These are phyloP conservation scores for Dendropsophus ebraccatus DNA, from an alignment of 2,113 vertebrate genomes.

Conservation along the genomic window DNA sequence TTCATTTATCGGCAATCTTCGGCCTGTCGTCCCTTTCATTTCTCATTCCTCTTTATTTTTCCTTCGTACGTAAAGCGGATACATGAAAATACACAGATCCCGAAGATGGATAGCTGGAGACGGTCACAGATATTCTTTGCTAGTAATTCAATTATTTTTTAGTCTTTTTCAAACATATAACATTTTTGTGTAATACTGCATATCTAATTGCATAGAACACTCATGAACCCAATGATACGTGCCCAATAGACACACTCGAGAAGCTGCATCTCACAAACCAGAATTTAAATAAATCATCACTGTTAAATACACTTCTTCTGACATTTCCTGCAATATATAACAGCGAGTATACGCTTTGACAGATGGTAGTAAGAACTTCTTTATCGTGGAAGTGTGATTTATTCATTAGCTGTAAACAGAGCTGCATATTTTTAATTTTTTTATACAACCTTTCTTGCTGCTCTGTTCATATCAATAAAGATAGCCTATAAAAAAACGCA, in stretches of 20 bases:
- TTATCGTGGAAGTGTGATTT: constrained; percentile 8
- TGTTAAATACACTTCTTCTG: constrained; percentile 22
- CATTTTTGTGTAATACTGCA: not conserved
- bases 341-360: not conserved
- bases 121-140: no score
- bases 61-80: no score
- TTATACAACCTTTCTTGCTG: not conserved
- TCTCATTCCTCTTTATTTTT: no score
- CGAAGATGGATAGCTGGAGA: no score
- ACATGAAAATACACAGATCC: no score
- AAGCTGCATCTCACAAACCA: not conserved
- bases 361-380: constrained; percentile 12
- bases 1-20: no score
- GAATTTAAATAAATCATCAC: constrained; percentile 14
- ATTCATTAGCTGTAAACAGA: constrained; percentile 9
- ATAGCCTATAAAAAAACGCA: not conserved
- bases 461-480: not conserved
- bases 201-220: constrained; percentile 4
- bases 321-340: constrained; percentile 13
- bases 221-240: constrained; percentile 3
- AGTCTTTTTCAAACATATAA: not conserved
- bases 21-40: no score
- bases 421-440: not conserved
- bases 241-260: not conserved
- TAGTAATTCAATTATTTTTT: not conserved